Evolutionary conservation across 2,888 invertebrate genomes (phyloP), one percentile per base, ranked within the genome.

Genomic region (Candidula unifasciata): DNA sequence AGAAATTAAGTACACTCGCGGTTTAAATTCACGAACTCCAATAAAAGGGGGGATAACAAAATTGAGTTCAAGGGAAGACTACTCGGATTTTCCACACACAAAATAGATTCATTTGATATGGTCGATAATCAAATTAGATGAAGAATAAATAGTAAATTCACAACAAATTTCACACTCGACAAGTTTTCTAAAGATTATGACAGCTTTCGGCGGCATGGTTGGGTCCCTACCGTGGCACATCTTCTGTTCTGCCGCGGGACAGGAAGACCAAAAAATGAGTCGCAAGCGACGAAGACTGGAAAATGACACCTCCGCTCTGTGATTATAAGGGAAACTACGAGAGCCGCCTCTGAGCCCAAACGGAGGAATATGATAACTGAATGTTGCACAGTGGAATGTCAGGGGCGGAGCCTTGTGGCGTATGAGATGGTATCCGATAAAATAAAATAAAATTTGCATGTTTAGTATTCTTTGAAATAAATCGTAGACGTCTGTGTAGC

Each of bases 61-160:
- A 52, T 73, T 44, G 73, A 68, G 6, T 69, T 52, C 35, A 74
- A 66, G 60, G 27, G 52, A 27, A 54, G 21, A 66, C 24, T 33
- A 64, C 82, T 54, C 27, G 13, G 52, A 24, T 44, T 68, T 82
- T 54, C 76, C 64, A 54, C 0, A 76, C 33, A 82, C 66, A 82
- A 76, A 66, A 66, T 30, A 52, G 30, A 8, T 64, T 35, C 35
- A 6, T 13, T 44, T 1, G 44, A 44, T 44, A 27, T n/a, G 69
- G 44, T n/a, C 78, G 44, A 77, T 87, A 87, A 88, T 88, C 84
- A 84, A 87, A 88, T 88, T 88, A 88, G 86, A 84, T 87, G 84
- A 85, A 83, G 44, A 81, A 84, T 83, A 84, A 85, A 88, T 86
- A 86, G 84, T 86, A 69, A 64, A 60, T 68, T 83, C 84, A 81